Conservation (phyloP, 2,797 vertebrate genomes). For the Betta splendens region DNA sequence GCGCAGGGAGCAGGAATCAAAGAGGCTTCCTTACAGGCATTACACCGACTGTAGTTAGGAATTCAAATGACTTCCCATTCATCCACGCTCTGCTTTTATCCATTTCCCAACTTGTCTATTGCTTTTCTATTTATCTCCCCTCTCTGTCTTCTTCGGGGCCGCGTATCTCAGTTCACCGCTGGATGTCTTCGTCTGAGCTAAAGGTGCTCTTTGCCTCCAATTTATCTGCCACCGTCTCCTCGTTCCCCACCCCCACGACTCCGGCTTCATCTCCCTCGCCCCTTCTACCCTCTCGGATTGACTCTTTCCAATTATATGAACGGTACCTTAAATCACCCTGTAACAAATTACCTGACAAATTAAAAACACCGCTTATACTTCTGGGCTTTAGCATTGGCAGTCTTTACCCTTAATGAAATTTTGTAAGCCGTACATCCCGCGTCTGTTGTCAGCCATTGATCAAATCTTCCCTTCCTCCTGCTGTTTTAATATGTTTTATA, state of each 20-base stretch:
- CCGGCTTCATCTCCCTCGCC: conserved; percentile 38
- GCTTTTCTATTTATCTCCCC: conserved; percentile 38
- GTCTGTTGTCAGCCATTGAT: conserved; percentile 58
- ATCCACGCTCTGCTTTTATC: conserved; percentile 24
- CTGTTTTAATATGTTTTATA: conserved; percentile 71
- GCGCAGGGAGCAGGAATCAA: conserved; percentile 23
- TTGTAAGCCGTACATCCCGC: conserved; percentile 74
- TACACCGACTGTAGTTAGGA: conserved; percentile 16
- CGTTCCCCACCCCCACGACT: conserved; percentile 13
- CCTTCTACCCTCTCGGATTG: conserved; percentile 62
- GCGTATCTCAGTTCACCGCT: conserved; percentile 26
- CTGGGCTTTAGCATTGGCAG: conserved; percentile 63
- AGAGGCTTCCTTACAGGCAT: conserved; percentile 17
- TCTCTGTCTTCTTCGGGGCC: conserved; percentile 21
- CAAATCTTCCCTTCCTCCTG: conserved; percentile 50
- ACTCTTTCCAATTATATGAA: conserved; percentile 79
- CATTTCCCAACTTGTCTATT: conserved; percentile 25
- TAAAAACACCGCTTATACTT: conserved; percentile 73
- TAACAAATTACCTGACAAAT: conserved; percentile 83
- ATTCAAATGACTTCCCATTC: conserved; percentile 27
- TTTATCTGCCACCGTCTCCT: conserved; percentile 41
- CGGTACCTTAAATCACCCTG: conserved; percentile 78
- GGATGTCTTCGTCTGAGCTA: conserved; percentile 31
- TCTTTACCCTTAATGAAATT: conserved; percentile 79
- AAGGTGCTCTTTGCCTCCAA: conserved; percentile 42